Conservation (phyloP, 2,888 invertebrate genomes). For the Caenorhabditis angaria region DNA sequence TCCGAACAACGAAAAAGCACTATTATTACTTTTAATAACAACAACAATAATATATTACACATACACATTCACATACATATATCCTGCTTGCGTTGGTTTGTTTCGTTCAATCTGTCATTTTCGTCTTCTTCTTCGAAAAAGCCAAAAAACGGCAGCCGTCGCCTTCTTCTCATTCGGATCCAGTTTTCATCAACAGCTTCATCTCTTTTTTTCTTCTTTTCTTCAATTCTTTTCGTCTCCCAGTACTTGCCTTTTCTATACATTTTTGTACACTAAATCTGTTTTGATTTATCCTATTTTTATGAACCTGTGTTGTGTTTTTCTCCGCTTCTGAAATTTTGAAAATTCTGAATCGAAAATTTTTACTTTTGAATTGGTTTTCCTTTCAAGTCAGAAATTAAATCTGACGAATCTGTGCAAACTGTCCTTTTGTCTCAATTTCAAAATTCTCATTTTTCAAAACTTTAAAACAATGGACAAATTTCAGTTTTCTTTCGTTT, state of each 20-base stretch:
- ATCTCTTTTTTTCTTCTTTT: background rate
- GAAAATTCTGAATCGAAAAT: too few relatives aligned
- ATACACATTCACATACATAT: background rate
- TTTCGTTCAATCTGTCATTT: background rate
- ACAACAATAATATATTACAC: background rate
- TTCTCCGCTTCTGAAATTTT: too few relatives aligned
- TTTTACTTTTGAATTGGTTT: too few relatives aligned
- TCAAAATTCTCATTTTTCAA: too few relatives aligned
- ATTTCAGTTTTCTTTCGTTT: too few relatives aligned
- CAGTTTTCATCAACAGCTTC: background rate
- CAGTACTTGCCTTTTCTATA: background rate
- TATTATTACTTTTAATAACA: slow-evolving; percentile 4
- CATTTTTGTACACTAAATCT: slow-evolving; percentile 1
- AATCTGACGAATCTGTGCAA: too few relatives aligned
- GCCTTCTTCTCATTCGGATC: background rate
- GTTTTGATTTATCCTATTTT: background rate
- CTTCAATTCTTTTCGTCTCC: background rate
- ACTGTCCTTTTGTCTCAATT: too few relatives aligned
- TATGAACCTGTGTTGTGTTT: too few relatives aligned
- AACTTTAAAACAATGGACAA: too few relatives aligned
- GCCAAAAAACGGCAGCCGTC: background rate
- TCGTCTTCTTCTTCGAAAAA: background rate
- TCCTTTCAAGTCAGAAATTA: too few relatives aligned
- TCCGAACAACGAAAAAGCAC: too few relatives aligned
- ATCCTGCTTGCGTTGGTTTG: too few relatives aligned